Conservation (phyloP, 2,113 vertebrate species). For the Stegastes partitus region DNA sequence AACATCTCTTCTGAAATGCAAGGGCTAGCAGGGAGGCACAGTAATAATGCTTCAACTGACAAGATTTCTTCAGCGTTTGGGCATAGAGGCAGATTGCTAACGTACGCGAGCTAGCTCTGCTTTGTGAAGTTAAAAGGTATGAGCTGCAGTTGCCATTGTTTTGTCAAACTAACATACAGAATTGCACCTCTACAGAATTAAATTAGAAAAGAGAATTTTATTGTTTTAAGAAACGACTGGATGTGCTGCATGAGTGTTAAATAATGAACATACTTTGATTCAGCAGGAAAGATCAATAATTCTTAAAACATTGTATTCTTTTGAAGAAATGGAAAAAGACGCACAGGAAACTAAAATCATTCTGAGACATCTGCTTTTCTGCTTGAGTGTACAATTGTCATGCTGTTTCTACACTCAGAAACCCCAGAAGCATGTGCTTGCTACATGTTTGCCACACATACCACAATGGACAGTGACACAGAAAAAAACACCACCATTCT, state of each 20-base stretch:
- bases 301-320: neutral
- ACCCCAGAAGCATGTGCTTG: slow-evolving; percentile 39
- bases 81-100: too few relatives aligned
- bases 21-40: neutral
- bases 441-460: slow-evolving; percentile 36
- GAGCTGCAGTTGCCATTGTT: neutral
- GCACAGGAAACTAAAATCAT: slow-evolving; percentile 10
- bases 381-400: slow-evolving; percentile 33
- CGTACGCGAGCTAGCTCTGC: neutral
- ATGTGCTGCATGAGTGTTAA: neutral
- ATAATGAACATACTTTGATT: neutral
- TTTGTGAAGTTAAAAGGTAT: neutral
- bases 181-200: too few relatives aligned
- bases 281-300: neutral
- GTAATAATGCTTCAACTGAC: too few relatives aligned
- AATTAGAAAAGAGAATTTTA: neutral
- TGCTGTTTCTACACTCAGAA: slow-evolving; percentile 46
- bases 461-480: slow-evolving; percentile 22
- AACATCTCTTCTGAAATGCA: neutral
- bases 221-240: neutral
- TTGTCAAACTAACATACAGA: neutral
- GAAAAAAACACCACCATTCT: slow-evolving; percentile 57
- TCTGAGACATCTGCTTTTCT: slow-evolving; percentile 1
- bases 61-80: too few relatives aligned
- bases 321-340: slow-evolving; percentile 4